Conservation (phyloP, 2,797 vertebrate species). For the Masticophis lateralis region DNA sequence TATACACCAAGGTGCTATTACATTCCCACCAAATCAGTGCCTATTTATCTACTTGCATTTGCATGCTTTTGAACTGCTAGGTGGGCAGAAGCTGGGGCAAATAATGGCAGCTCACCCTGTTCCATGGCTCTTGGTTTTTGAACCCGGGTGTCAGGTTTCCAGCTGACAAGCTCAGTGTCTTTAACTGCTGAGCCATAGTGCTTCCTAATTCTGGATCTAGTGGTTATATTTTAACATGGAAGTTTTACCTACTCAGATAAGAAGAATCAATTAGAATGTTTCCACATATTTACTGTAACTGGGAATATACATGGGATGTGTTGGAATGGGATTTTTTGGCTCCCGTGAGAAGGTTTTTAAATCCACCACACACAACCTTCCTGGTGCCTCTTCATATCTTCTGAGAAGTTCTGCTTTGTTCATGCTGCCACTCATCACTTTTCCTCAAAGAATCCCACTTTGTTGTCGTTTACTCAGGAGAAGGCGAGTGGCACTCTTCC, state of each 20-base stretch:
- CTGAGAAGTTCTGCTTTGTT: neutral
- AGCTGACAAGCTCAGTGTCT: neutral
- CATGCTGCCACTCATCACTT: neutral
- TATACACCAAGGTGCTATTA: neutral
- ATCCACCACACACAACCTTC: neutral
- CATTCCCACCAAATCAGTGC: neutral
- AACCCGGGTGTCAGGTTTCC: neutral
- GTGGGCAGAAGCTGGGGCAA: neutral
- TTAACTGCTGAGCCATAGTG: neutral
- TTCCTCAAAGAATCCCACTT: neutral
- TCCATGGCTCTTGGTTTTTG: neutral
- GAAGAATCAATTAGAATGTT: neutral
- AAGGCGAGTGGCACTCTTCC: neutral
- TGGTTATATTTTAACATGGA: neutral
- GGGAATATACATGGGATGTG: neutral
- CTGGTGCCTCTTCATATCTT: neutral
- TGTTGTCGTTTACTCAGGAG: neutral
- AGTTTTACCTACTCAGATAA: neutral
- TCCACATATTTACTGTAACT: neutral
- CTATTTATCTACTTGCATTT: neutral
- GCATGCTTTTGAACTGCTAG: neutral
- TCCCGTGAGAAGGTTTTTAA: neutral
- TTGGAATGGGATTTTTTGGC: neutral
- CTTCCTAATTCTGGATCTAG: neutral
- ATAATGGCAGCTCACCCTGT: neutral